Base-by-base conservation (phyloP, 37 sponge, comb jelly and placozoan species). In the Spongia lamella region DNA sequence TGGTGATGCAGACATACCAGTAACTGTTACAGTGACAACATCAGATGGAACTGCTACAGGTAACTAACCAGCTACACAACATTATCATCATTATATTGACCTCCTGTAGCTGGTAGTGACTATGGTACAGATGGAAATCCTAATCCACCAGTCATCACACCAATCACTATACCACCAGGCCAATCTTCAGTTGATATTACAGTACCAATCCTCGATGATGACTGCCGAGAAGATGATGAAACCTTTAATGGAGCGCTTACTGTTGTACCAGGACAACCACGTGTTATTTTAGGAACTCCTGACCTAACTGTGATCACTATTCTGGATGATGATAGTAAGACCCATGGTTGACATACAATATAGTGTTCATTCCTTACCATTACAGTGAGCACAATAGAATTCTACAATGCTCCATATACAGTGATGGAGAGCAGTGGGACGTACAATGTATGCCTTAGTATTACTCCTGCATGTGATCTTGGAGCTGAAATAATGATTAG, bases 191-290 rank as follows among this genome's bases (percentile, higher is more conserved):
- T 19, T 13, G 30, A 26, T 24, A 24, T 77, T 25, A 2, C 26
- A 1, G 57, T 85, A 19, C 32, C 67, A 0, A 73, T 77, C 1
- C 6, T 60, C 32, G 74, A 79, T 37, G 86, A 85, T 76, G 63
- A 70, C 6, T 32, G 59, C 5, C 21, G n/a, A 24, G 85, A 84
- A 35, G 27, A 24, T 5, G 56, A 50, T 36, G 86, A 85, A 47
- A 31, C 13, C 16, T 85, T 85, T 22, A 35, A 38, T 52, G 85
- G 63, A 20, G 38, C 0, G 17, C 63, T 86, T 7, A 61, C 27
- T 14, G 21, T 38, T 0, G 62, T 27, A 22, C 20, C 62, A 3
- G 29, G 24, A 3, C 20, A 39, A 25, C 0, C 6, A 20, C 24
- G 63, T 16, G 71, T 68, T 19, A 39, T 16, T 32, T 24, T n/a